Percentiles rank a stretch among this genome's conserved stretches.
phyloP scores from a whole-genome alignment of 2,113 vertebrate genomes.

The Cinclus mexicanus region DNA sequence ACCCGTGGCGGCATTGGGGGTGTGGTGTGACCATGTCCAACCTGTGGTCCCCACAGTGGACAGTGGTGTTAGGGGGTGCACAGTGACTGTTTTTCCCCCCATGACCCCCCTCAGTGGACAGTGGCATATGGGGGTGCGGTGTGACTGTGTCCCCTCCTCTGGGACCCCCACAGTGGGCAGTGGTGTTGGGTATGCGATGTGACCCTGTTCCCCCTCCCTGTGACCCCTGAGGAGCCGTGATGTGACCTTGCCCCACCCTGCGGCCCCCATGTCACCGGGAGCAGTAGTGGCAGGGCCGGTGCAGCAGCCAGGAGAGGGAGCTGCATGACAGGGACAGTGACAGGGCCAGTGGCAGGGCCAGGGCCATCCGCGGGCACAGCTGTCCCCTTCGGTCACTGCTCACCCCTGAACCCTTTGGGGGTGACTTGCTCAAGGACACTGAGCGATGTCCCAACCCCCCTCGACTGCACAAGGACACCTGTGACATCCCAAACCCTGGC shows the following conservation, averaged over 20 bases:
- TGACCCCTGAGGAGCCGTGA: accelerated
- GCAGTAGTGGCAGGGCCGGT: neutral
- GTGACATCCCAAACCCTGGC: neutral
- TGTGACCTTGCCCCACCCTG: neutral
- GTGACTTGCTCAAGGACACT: slow-evolving; percentile 34
- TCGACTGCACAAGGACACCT: neutral
- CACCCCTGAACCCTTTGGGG: slow-evolving; percentile 18
- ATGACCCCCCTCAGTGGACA: neutral
- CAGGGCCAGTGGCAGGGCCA: neutral
- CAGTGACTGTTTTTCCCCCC: neutral
- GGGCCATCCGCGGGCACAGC: neutral
- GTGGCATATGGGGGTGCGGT: neutral
- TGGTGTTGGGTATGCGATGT: too few species aligned
- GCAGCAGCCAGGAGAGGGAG: slow-evolving; percentile 62
- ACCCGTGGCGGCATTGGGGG: neutral
- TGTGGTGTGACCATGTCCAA: neutral
- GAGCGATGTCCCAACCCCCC: neutral
- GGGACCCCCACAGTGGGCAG: neutral
- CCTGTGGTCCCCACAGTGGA: too few species aligned
- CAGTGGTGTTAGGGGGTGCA: neutral
- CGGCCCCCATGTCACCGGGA: neutral
- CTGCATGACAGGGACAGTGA: neutral
- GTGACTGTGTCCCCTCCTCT: neutral
- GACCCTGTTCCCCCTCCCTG: neutral
- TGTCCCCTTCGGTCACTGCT: slow-evolving; percentile 56